phyloP scores from a whole-genome alignment of 2,888 invertebrate species.

The Monopis laevigella region DNA sequence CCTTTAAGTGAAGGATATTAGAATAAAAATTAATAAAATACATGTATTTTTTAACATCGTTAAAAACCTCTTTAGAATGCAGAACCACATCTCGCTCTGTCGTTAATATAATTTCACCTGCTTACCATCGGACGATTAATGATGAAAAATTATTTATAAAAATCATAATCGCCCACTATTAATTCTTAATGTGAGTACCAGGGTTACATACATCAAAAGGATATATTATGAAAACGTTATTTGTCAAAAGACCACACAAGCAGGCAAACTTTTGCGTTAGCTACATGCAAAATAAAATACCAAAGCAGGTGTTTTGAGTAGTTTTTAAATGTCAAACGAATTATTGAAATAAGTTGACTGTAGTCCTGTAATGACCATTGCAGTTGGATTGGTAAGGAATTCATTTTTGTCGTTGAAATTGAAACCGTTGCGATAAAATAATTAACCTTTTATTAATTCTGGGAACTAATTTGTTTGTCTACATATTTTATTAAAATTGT shows the following conservation, averaged over 20 bases:
- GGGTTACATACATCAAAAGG: neutral
- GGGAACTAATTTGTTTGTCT: too few species aligned
- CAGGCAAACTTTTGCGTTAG: neutral
- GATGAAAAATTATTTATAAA: conserved; percentile 7
- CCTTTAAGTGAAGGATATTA: too few species aligned
- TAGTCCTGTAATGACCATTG: conserved; percentile 2
- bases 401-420: too few species aligned
- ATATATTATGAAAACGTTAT: neutral
- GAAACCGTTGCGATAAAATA: too few species aligned
- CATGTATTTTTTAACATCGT: too few species aligned
- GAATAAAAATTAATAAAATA: too few species aligned
- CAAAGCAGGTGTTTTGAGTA: neutral
- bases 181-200: conserved; percentile 1
- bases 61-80: too few species aligned
- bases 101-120: conserved; percentile 10
- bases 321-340: conserved; percentile 2
- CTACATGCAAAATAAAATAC: conserved; percentile 1
- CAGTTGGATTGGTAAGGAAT: too few species aligned
- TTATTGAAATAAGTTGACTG: neutral
- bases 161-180: conserved; percentile 7
- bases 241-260: conserved; percentile 1
- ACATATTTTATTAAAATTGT: too few species aligned
- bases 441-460: too few species aligned
- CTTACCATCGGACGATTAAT: conserved; percentile 4
- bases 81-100: too few species aligned